A percentile compares a stretch with the other conserved stretches of the same genome.
phyloP scores from a whole-genome alignment of 2,797 vertebrate genomes.

The Crocidura indochinensis region DNA sequence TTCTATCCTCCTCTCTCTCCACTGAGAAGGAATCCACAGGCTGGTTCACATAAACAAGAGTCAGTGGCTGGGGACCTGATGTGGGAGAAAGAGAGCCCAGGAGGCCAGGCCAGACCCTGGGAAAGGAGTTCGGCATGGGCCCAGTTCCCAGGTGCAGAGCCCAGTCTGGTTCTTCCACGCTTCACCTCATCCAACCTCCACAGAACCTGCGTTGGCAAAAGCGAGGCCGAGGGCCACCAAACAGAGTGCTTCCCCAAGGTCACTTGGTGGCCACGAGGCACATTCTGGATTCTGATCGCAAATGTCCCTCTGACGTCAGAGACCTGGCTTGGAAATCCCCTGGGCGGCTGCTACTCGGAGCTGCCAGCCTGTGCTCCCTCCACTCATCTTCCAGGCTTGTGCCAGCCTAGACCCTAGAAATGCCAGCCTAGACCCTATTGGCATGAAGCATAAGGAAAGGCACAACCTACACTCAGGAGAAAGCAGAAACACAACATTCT shows the following conservation, averaged over 20 bases:
- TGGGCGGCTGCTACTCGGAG: neutral
- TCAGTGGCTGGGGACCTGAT: too few species aligned
- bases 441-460: neutral
- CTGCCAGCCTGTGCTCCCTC: neutral
- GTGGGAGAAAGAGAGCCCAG: neutral
- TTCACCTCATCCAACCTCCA: constrained; percentile 4
- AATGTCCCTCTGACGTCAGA: neutral
- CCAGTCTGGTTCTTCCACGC: neutral
- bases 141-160: neutral
- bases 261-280: neutral
- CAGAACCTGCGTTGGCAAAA: neutral
- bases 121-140: neutral
- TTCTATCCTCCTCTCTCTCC: neutral
- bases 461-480: neutral
- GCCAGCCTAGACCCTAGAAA: neutral
- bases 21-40: neutral
- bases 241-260: neutral
- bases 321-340: neutral
- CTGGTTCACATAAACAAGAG: too few species aligned
- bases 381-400: neutral
- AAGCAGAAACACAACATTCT: neutral
- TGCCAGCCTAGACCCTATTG: neutral
- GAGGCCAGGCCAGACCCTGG: neutral
- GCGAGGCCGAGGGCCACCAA: neutral
- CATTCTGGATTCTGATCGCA: constrained; percentile 10